Evolutionary conservation across 2,888 invertebrate species (phyloP), one percentile per base, ranked within the genome.

Genomic region (Epirrhoe alternata): DNA sequence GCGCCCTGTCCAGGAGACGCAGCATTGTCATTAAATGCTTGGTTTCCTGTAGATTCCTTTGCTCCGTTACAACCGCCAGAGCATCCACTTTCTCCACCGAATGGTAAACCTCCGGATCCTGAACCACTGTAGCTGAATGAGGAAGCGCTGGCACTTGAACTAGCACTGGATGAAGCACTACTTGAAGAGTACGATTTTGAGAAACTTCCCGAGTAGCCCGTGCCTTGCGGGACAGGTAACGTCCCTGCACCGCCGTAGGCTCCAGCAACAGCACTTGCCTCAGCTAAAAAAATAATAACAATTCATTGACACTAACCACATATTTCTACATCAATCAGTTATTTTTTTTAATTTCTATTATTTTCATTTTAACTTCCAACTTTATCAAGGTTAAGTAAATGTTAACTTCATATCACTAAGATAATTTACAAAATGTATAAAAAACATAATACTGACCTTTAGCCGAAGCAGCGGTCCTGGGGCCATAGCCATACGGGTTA

Each of bases 151-250:
- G 92, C 82, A 72, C 90, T 90, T 4, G 91, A 82, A 74, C 90
- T 92, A 35, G 92, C 84, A 77, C 92, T 90, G 1, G 90, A 85
- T 47, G 92, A 85, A 14, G 93, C 85, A 51, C 83, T 89, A 71
- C 91, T 93, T 17, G 91, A 86, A 12, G 93, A 81, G 35, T 89
- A 86, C 0, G 93, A 86, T 74, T 91, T 85, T 35, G 94, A 82
- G 81, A 88, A 86, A 81, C 91, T 89, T 83, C 94, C 88, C 70
- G 92, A 84, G 86, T 80, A 87, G 75, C 87, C 90, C 5, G 77
- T 71, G 33, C 84, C 85, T 64, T 77, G 78, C 3, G 88, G 84
- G 58, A 83, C 63, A n/a, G 89, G 87, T 33, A 84, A 59, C 38
- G 70, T 78, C 30, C 80, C 81, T 24, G 76, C 56, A 5, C 80